Conservation (phyloP, 2,797 vertebrate species). For the Acrossocheilus fasciatus region DNA sequence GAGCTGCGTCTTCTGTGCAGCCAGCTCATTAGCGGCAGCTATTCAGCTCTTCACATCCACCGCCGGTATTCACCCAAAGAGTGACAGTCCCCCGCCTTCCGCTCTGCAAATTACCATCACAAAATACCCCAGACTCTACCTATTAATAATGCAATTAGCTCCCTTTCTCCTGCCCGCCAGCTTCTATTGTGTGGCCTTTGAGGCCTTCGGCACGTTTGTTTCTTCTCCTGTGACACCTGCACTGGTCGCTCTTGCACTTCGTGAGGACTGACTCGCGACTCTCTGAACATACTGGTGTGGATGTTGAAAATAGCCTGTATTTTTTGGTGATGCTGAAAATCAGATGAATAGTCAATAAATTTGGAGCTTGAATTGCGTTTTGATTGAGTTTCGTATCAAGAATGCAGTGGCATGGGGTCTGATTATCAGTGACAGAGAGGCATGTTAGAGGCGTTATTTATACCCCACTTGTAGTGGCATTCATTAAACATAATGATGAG, state of each 20-base stretch:
- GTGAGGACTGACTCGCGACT: not conserved
- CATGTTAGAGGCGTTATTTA: constrained; percentile 46
- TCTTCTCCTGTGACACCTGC: constrained; percentile 33
- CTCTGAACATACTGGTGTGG: not conserved
- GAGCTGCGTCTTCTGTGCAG: constrained; percentile 1
- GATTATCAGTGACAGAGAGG: constrained; percentile 36
- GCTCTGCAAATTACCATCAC: constrained; percentile 55
- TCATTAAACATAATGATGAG: constrained; percentile 52
- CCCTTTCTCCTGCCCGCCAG: constrained; percentile 27
- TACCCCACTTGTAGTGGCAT: constrained; percentile 32
- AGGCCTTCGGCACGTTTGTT: constrained; percentile 25
- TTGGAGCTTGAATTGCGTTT: constrained; percentile 22
- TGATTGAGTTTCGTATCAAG: constrained; percentile 25
- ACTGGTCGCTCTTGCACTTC: not conserved
- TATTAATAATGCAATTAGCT: constrained; percentile 61
- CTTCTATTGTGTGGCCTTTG: constrained; percentile 43
- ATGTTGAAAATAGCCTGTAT: not conserved
- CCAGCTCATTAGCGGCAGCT: constrained; percentile 29
- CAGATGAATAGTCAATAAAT: constrained; percentile 39
- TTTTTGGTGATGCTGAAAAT: constrained; percentile 25
- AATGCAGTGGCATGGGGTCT: constrained; percentile 15
- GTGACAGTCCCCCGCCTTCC: constrained; percentile 44
- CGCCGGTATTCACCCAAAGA: constrained; percentile 31
- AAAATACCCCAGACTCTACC: constrained; percentile 49
- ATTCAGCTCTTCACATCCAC: constrained; percentile 40